Evolutionary conservation across 2,113 vertebrate species (phyloP), one percentile per base, ranked within the genome.

Genomic region (Sarotherodon lohbergeri): DNA sequence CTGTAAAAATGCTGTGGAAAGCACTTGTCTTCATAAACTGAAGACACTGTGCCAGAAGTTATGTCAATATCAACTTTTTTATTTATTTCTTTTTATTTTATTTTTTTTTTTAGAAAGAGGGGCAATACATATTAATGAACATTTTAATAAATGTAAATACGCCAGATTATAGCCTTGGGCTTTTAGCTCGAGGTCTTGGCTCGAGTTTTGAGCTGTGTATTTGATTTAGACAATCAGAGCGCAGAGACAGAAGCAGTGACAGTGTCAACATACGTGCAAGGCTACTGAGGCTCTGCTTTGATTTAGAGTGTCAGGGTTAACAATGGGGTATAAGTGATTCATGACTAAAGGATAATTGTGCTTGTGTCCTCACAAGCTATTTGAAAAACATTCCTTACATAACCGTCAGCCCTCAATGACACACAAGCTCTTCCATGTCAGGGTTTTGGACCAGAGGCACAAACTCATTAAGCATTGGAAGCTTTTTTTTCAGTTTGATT

Each of bases 301-400:
- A 50, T 87, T 86, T 85, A 76, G 6, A 34, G 29, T 57, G 73
- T 81, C 24, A 43, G 56, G 2, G 46, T 81, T 82, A 88, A 86
- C 85, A 27, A 90, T 71, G 41, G 48, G 39, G 46, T 85, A 19
- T 54, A 68, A 43, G 76, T 86, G 87, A 87, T 89, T 89, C 78
- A 90, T 29, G 86, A 86, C 66, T 43, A 13, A 16, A 66, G 32
- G 32, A 82, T 92, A 88, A 92, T 46, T 92, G 78, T 29, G 85
- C 82, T n/a, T 43, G 22, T 88, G 81, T 83, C 76, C 86, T 84
- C 76, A 56, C 57, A 85, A 68, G 57, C 50, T 56, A 88, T 89
- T 84, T 82, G 71, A 48, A 59, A 83, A 84, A 66, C 88, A 91
- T 91, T 93, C 88, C 78, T 82, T 34, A 52, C 80, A 84, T 88